Evolutionary conservation across 2,797 vertebrate species (phyloP), one percentile per base, ranked within the genome.

Genomic region (Oreortyx pictus): DNA sequence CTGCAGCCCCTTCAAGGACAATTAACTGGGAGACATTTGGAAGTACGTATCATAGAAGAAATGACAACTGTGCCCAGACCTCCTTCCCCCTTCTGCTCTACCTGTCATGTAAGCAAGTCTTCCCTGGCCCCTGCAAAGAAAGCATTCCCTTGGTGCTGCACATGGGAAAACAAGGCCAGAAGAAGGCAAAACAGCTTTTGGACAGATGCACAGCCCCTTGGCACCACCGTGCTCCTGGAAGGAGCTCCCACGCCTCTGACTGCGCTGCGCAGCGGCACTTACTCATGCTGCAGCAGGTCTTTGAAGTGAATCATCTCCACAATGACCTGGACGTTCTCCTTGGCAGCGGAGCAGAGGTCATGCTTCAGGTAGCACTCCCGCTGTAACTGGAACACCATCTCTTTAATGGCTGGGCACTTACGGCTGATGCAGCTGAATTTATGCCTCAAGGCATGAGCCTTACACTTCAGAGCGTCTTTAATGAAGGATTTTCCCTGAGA

Each of bases 281-380:
- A 99, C 99, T 99, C 99, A 87, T 99, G 99, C 82, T 98, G 98
- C 96, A 99, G 99, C 80, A 99, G 97, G 97, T 99, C 98, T 97
- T 99, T 99, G 97, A 99, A 99, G 95, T 99, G 99, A 97, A 99
- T 99, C 99, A 99, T 99, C 97, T 99, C 99, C 97, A 99, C 99
- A 97, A 99, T 99, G 95, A 99, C 99, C 37, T 98, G 98, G 83
- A 99, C 98, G 46, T 99, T 99, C 95, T 99, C 98, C 97, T 99
- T 99, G 22, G 99, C 99, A 5, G 99, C 99, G 0, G 99, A 98
- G 97, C 99, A 99, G 96, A 99, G 98, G 96, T 99, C 98, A 92
- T 99, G 99, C 94, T 98, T 99, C 97, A 99, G 98, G 96, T 99
- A 99, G 96, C 99, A 99, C 89, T 99, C 99, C 74, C 98, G 98